A percentile compares a stretch with the other conserved stretches of the same genome.
These are phyloP conservation scores for Pterocles gutturalis DNA, from an alignment of 2,113 vertebrate genomes.

Conservation along the genomic window DNA sequence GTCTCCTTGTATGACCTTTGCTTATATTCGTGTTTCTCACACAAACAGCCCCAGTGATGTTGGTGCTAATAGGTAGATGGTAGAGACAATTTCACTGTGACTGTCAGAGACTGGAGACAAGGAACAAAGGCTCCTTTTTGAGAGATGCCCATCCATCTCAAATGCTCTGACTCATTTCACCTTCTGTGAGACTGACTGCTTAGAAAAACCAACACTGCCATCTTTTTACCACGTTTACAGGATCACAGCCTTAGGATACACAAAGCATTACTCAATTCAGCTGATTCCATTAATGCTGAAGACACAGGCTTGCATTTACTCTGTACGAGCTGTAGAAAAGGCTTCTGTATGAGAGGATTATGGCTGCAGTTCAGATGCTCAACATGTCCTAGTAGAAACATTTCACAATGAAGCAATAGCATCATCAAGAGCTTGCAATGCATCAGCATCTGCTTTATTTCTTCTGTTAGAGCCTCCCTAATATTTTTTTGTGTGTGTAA, in stretches of 20 bases:
- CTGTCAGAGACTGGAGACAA: neutral
- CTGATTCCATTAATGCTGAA: constrained; percentile 42
- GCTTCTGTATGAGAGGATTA: constrained; percentile 25
- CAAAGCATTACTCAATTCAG: constrained; percentile 50
- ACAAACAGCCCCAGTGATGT: neutral
- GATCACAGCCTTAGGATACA: constrained; percentile 19
- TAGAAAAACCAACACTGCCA: constrained; percentile 36
- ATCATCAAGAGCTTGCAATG: neutral
- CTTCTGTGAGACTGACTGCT: constrained; percentile 14
- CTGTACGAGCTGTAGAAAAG: neutral
- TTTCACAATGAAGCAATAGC: neutral
- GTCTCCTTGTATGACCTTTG: neutral
- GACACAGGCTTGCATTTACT: constrained; percentile 18
- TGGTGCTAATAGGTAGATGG: constrained; percentile 40
- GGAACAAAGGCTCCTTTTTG: constrained; percentile 56
- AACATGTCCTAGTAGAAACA: neutral
- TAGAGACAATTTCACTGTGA: neutral
- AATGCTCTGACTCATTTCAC: constrained; percentile 25
- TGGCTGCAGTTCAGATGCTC: constrained; percentile 8
- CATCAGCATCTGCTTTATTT: neutral
- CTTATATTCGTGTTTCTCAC: neutral
- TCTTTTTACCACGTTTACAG: constrained; percentile 20
- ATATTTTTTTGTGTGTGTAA: neutral
- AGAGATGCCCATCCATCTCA: neutral
- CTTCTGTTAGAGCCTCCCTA: neutral